Conservation (phyloP, 2,113 vertebrate species). For the Clarias gariepinus region DNA sequence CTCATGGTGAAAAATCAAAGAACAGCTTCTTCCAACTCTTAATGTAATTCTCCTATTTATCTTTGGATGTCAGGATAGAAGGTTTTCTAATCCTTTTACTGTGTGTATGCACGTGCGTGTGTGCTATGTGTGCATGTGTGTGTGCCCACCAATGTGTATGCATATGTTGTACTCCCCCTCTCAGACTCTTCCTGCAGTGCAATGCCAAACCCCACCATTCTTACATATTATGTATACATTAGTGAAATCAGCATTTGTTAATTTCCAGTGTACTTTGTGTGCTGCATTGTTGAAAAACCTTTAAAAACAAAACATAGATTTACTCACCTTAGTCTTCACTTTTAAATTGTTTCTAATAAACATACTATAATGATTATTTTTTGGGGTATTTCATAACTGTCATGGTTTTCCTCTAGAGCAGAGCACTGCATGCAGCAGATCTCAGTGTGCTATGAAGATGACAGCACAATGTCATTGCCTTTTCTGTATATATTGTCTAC, state of each 20-base stretch:
- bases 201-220: background rate
- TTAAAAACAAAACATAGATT: background rate
- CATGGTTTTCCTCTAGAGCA: no score
- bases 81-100: background rate
- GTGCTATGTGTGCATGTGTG: background rate
- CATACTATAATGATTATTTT: background rate
- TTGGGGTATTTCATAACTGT: background rate
- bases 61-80: background rate
- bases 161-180: background rate
- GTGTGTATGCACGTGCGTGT: background rate
- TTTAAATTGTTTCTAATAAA: background rate
- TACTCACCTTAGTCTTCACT: background rate
- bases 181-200: background rate
- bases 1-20: background rate
- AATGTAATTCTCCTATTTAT: constrained; percentile 1
- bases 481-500: no score
- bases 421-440: no score
- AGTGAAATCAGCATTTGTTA: background rate
- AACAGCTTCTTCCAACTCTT: background rate
- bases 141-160: background rate
- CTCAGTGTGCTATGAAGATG: no score
- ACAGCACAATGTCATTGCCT: no score
- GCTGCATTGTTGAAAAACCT: background rate
- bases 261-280: background rate
- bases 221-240: background rate